phyloP scores from a whole-genome alignment of 1,140 invertebrate genomes.

The Orius laevigatus region DNA sequence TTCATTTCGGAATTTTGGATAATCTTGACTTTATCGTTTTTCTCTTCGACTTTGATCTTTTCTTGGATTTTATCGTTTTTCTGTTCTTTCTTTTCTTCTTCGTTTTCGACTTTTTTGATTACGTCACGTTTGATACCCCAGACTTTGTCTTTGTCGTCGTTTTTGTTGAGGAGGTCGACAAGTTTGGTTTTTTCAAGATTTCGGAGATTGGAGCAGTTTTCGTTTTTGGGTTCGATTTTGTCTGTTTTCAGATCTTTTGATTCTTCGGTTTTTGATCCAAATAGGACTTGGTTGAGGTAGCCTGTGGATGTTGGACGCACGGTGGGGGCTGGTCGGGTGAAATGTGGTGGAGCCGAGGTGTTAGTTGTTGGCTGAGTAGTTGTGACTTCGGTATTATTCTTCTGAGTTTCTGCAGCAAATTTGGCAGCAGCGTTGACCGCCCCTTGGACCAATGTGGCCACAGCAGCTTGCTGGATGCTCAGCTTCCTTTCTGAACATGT shows the following conservation, averaged over 20 bases:
- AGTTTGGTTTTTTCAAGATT: no score
- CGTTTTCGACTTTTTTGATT: no score
- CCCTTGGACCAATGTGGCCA: constrained; percentile 23
- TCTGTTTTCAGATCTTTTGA: constrained; percentile 9
- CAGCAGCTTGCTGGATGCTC: constrained; percentile 18
- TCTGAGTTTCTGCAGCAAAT: constrained; percentile 18
- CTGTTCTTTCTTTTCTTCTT: no score
- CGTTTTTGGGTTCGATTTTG: constrained; percentile 1
- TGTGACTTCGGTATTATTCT: constrained; percentile 1
- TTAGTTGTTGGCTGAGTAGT: no score
- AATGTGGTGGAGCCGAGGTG: not conserved
- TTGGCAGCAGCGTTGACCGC: constrained; percentile 22
- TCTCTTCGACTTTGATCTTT: no score
- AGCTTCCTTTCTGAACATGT: constrained; percentile 10
- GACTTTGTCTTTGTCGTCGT: no score
- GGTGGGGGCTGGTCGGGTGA: not conserved
- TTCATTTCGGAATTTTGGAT: not conserved
- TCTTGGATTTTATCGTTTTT: no score
- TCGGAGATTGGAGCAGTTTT: no score
- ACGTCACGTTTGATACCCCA: no score
- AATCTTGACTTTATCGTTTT: no score
- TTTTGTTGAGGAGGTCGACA: no score
- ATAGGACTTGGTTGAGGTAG: not conserved
- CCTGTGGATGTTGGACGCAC: not conserved
- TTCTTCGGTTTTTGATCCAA: no score